Conservation (phyloP, 2,797 vertebrate species). For the Cossypha niveicapilla region DNA sequence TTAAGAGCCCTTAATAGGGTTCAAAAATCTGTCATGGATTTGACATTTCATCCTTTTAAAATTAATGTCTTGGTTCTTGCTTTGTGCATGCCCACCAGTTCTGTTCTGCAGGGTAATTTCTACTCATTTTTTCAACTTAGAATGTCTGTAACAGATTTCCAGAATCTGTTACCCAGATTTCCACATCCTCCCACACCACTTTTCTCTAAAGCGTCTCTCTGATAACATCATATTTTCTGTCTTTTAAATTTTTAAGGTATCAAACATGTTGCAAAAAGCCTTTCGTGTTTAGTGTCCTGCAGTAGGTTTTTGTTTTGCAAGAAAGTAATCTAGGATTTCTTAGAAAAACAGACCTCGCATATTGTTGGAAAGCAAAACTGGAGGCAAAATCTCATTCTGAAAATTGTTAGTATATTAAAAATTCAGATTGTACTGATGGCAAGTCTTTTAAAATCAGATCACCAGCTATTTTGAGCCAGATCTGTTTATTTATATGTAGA, state of each 20-base stretch:
- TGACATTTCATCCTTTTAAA: neutral
- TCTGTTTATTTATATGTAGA: neutral
- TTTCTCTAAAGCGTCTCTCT: neutral
- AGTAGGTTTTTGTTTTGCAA: neutral
- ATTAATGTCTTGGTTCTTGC: neutral
- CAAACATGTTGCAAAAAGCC: neutral
- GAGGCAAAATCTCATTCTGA: neutral
- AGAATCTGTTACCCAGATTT: neutral
- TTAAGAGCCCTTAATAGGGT: neutral
- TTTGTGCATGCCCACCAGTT: neutral
- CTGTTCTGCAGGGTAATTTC: neutral
- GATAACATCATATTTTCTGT: neutral
- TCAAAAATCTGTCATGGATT: neutral
- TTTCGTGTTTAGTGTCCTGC: neutral
- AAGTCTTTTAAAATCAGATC: neutral
- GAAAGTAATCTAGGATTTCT: neutral
- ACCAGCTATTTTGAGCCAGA: neutral
- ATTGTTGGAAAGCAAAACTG: neutral
- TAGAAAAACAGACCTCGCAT: neutral
- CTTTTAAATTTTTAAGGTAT: neutral
- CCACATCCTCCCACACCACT: accelerated
- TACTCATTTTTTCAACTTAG: neutral
- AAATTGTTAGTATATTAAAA: neutral
- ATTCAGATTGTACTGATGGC: neutral
- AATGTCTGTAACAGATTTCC: neutral